Conservation (phyloP, 2,888 invertebrate species). For the Nomada lathburiana region DNA sequence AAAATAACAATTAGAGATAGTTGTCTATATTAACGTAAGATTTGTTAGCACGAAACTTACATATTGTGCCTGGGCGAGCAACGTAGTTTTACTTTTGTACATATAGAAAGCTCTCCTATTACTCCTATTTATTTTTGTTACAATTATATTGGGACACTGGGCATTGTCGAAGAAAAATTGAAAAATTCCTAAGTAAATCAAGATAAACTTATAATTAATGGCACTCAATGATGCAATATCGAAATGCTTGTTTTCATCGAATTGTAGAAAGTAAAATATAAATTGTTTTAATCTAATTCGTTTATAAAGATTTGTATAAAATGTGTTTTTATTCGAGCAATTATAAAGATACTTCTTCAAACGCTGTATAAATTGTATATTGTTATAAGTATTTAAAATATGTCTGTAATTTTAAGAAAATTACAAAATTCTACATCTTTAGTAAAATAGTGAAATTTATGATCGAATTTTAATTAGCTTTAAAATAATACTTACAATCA, state of each 20-base stretch:
- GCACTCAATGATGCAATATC: constrained; percentile 13
- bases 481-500: constrained; percentile 20
- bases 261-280: constrained; percentile 6
- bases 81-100: too few species aligned
- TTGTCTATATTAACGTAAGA: too few species aligned
- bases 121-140: too few species aligned
- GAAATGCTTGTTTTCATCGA: background rate
- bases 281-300: too few species aligned
- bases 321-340: background rate
- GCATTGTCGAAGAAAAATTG: background rate
- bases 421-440: background rate
- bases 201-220: constrained; percentile 5
- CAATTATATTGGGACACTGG: background rate
- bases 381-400: background rate
- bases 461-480: constrained; percentile 9
- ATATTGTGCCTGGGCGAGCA: too few species aligned
- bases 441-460: constrained; percentile 1
- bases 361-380: background rate
- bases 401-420: background rate
- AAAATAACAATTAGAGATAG: too few species aligned
- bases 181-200: background rate
- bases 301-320: background rate
- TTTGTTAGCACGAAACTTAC: too few species aligned
- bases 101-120: too few species aligned
- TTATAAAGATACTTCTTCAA: background rate